These are phyloP conservation scores for Buceros bicornis DNA, from an alignment of 2,797 vertebrate species.

Conservation along the genomic window DNA sequence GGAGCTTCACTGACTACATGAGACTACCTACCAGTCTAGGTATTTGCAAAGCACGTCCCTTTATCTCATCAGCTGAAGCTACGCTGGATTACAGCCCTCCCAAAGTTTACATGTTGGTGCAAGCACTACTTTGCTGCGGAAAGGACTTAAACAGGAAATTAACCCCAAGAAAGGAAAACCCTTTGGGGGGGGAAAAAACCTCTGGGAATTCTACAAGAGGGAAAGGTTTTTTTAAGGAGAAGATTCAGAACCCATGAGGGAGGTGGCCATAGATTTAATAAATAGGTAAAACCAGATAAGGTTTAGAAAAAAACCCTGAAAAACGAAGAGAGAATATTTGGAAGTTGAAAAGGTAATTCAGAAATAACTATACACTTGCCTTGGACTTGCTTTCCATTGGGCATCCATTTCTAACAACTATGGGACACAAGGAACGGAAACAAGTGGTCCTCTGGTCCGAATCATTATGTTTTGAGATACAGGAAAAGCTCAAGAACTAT, in stretches of 20 bases:
- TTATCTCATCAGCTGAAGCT: slow-evolving; percentile 11
- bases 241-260: background rate
- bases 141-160: background rate
- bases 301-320: background rate
- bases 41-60: background rate
- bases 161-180: background rate
- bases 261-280: background rate
- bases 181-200: rapidly evolving
- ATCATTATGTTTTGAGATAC: background rate
- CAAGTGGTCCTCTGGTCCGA: background rate
- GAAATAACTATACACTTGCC: background rate
- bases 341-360: background rate
- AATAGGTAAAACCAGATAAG: background rate
- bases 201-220: background rate
- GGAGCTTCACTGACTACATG: background rate
- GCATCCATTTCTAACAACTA: background rate
- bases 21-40: background rate
- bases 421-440: background rate
- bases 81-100: background rate
- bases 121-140: background rate
- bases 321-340: background rate
- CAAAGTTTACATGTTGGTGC: background rate
- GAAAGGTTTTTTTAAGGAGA: background rate
- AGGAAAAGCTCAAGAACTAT: background rate
- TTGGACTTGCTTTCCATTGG: background rate